Evolutionary conservation across 2,888 invertebrate species (phyloP).

Genomic region (Epinotia brunnichana): DNA sequence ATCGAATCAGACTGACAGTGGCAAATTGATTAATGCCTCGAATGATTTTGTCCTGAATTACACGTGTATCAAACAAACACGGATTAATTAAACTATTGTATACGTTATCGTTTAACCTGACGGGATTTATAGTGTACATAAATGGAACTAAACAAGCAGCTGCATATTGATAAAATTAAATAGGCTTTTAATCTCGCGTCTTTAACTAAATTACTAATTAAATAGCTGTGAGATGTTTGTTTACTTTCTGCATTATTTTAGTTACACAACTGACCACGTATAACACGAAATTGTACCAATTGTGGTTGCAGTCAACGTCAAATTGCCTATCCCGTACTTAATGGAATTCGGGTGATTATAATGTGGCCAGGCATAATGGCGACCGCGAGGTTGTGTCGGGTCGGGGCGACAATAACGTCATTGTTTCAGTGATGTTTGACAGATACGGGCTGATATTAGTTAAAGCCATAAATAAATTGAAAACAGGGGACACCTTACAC

Average conservation of each 20-base stretch:
- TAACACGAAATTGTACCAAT: constrained; percentile 1
- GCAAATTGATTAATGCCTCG: constrained; percentile 11
- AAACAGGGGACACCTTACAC: too few species aligned
- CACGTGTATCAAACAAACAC: not conserved
- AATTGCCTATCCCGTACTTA: constrained; percentile 2
- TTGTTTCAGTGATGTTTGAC: not conserved
- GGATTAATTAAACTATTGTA: too few species aligned
- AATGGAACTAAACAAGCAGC: too few species aligned
- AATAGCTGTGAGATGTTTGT: too few species aligned
- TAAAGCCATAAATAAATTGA: not conserved
- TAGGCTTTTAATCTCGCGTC: too few species aligned
- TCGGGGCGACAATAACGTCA: not conserved
- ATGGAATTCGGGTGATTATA: too few species aligned
- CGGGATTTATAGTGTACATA: too few species aligned
- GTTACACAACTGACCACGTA: not conserved
- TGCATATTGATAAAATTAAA: not conserved
- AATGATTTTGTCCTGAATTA: not conserved
- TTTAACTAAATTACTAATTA: too few species aligned
- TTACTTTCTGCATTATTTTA: too few species aligned
- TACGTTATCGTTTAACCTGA: too few species aligned
- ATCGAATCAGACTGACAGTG: constrained; percentile 6
- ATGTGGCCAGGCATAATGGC: not conserved
- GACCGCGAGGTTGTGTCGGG: not conserved
- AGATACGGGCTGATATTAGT: not conserved
- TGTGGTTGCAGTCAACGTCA: constrained; percentile 5